These are phyloP conservation scores for Halcyon smyrnensis DNA, from an alignment of 2,797 vertebrate genomes.

Conservation along the genomic window DNA sequence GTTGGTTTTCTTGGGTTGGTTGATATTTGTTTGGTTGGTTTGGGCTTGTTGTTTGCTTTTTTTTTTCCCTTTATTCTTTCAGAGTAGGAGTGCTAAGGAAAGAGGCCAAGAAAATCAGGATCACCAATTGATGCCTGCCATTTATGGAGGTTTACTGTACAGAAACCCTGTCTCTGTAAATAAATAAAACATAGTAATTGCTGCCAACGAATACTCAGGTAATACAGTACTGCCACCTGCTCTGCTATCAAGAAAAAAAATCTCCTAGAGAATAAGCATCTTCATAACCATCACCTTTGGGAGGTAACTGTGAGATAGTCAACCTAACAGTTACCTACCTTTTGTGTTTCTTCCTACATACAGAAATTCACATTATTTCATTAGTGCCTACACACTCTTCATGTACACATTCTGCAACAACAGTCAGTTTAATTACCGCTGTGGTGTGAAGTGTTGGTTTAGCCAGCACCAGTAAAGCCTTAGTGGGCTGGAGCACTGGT, in stretches of 20 bases:
- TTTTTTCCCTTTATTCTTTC: constrained; percentile 48
- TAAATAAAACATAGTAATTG: neutral
- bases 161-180: neutral
- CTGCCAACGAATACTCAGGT: neutral
- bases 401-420: neutral
- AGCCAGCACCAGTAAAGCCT: neutral
- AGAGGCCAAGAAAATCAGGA: neutral
- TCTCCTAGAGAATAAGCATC: neutral
- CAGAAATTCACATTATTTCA: neutral
- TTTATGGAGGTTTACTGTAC: neutral
- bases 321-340: neutral
- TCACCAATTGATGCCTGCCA: neutral
- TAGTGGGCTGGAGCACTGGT: neutral
- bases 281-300: neutral
- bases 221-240: neutral
- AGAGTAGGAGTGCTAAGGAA: constrained; percentile 23
- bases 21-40: neutral
- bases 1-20: neutral
- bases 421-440: neutral
- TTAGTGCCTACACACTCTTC: neutral
- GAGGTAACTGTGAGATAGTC: neutral
- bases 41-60: neutral
- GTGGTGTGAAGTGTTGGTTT: neutral
- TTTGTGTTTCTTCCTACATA: neutral
- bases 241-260: neutral